Conservation (phyloP, 2,113 vertebrate genomes). For the Dipodomys spectabilis region DNA sequence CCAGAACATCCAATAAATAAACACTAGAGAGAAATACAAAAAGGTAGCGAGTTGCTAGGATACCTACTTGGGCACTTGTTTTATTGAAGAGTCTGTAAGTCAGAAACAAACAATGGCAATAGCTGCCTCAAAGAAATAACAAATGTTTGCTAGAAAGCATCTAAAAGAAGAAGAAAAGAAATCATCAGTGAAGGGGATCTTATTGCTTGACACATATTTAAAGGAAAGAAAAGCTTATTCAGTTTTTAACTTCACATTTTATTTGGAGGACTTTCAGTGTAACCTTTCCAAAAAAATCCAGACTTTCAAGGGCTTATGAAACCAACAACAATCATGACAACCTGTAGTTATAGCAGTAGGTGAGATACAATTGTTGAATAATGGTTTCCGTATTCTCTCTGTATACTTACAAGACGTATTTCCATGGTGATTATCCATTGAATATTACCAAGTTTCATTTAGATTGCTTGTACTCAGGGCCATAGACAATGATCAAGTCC, state of each 20-base stretch:
- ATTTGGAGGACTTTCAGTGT: no score
- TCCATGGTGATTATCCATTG: constrained; percentile 41
- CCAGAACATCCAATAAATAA: constrained; percentile 70
- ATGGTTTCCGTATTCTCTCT: constrained; percentile 59
- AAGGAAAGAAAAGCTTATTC: constrained; percentile 62
- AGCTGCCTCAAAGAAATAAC: constrained; percentile 64
- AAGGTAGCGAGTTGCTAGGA: constrained; percentile 62
- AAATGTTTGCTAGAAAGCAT: constrained; percentile 67
- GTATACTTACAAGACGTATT: constrained; percentile 37
- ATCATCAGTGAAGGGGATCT: constrained; percentile 16
- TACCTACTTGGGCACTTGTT: constrained; percentile 38
- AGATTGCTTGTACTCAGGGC: neutral
- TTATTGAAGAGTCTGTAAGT: constrained; percentile 70
- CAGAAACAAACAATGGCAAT: constrained; percentile 77
- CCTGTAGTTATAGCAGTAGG: constrained; percentile 58
- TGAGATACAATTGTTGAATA: constrained; percentile 3
- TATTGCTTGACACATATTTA: neutral
- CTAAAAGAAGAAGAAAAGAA: neutral
- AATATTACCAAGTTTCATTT: neutral
- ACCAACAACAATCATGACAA: neutral
- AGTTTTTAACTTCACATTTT: neutral
- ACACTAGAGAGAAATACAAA: constrained; percentile 57
- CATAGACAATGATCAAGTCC: neutral
- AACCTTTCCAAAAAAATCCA: neutral
- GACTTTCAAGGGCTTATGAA: constrained; percentile 51